Evolutionary conservation across 2,888 invertebrate genomes (phyloP), one percentile per base, ranked within the genome.

Genomic region (Ophioninae sp.): DNA sequence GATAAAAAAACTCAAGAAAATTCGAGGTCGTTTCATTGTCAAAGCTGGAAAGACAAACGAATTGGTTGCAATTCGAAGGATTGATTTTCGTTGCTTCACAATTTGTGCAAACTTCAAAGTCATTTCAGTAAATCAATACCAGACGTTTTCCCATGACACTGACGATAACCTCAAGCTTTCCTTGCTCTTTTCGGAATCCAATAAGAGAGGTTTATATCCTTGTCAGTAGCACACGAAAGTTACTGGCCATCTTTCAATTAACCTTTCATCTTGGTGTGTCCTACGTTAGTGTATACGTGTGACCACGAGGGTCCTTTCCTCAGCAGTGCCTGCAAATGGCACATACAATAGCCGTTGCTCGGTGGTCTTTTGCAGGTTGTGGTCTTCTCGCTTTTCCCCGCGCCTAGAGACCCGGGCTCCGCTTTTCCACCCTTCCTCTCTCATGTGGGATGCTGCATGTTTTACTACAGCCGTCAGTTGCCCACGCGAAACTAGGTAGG

Each of bases 271-370:
- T 73, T 41, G n/a, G 72, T 41, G 62, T 65, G 30, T 64, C 57
- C 10, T 6, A 69, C 30, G 37, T 30, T 30, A 56, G 30, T n/a
- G 30, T 50, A 56, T 74, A n/a, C 17, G 13, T 21, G 23, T 56
- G 7, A 37, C 64, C 50, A 74, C 50, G 20, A 77, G 61, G 70
- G 23, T 44, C 65, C 39, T 56, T 64, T 37, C 21, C 30, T 56
- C 65, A 65, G 64, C 41, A 75, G 70, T 23, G 78, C 41, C 69
- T 83, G 83, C 81, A 70, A 65, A 81, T 83, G 81, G 78, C 83
- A 78, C 64, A 74, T 74, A 57, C 78, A 75, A 81, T 77, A 44
- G 39, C 56, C 39, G 59, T 68, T 59, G 21, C 56, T 50, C 68
- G 23, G 75, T 20, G 70, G 70, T 69, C 75, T 79, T 62, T 64